A percentile compares a stretch with the other conserved stretches of the same genome.
Evolutionary conservation across 2,797 vertebrate species (phyloP).

Genomic region (Scolopax bukidnonensis): DNA sequence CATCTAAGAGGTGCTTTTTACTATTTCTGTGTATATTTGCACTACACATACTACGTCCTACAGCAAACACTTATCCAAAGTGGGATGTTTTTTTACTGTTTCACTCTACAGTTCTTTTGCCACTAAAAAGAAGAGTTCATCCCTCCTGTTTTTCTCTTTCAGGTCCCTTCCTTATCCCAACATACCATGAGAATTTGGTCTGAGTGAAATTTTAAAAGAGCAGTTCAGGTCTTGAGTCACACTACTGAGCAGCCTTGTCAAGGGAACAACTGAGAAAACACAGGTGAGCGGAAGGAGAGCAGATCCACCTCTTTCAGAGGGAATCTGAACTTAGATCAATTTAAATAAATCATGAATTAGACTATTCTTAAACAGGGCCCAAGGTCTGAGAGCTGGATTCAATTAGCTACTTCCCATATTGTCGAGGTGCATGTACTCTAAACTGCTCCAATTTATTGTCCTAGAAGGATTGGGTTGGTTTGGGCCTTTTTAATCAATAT

Average conservation of each 20-base stretch:
- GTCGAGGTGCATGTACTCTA: not conserved
- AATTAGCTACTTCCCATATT: not conserved
- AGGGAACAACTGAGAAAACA: not conserved
- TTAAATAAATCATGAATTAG: slow-evolving; percentile 26
- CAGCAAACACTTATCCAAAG: not conserved
- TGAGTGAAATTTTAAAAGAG: not conserved
- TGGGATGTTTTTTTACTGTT: not conserved
- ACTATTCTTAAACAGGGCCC: slow-evolving; percentile 24
- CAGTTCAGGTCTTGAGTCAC: not conserved
- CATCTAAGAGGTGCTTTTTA: not conserved
- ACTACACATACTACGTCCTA: fast-evolving
- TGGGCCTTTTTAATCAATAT: fast-evolving
- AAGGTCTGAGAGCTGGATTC: not conserved
- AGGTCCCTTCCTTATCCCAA: not conserved
- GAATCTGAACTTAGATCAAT: not conserved
- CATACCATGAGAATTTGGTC: not conserved
- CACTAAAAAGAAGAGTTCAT: not conserved
- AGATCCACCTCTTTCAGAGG: not conserved
- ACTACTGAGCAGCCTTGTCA: not conserved
- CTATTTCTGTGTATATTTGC: fast-evolving
- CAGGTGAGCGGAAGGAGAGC: not conserved
- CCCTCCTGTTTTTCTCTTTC: not conserved
- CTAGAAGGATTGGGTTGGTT: not conserved
- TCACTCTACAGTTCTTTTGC: not conserved
- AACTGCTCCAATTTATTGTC: not conserved